phyloP scores from a whole-genome alignment of 1,140 invertebrate species.

The Drosophila bocqueti region DNA sequence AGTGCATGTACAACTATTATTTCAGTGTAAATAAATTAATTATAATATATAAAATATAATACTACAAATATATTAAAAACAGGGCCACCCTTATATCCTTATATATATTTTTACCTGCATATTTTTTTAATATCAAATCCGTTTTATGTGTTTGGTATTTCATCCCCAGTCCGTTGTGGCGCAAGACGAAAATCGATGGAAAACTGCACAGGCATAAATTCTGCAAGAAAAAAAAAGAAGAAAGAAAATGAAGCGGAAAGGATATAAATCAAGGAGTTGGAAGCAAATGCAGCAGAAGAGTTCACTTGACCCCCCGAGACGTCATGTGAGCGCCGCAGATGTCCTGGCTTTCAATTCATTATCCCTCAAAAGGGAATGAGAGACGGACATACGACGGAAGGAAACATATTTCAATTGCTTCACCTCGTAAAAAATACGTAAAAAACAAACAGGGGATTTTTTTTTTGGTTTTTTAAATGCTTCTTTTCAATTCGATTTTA shows the following conservation, averaged over 20 bases:
- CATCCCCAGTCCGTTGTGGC: constrained; percentile 84
- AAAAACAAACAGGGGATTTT: constrained; percentile 26
- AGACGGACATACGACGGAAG: constrained; percentile 25
- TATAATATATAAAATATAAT: neutral
- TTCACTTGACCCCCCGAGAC: constrained; percentile 31
- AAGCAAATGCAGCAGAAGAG: constrained; percentile 31
- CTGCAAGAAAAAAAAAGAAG: constrained; percentile 55
- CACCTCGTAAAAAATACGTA: constrained; percentile 35
- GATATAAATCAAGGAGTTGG: constrained; percentile 32
- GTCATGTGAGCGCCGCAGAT: constrained; percentile 23
- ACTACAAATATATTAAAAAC: neutral
- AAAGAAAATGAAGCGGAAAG: constrained; percentile 28
- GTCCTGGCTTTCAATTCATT: constrained; percentile 22
- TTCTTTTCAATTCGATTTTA: constrained; percentile 63
- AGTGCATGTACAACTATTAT: neutral
- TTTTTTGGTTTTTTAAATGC: constrained; percentile 31
- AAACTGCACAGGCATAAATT: constrained; percentile 79
- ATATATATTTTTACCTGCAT: constrained; percentile 71
- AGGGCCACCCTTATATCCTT: neutral
- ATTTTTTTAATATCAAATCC: constrained; percentile 82
- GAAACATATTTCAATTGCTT: constrained; percentile 66
- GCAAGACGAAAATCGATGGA: constrained; percentile 80
- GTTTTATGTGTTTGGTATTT: constrained; percentile 82
- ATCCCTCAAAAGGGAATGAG: constrained; percentile 8
- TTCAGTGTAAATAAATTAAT: neutral